Conservation (phyloP, 2,113 vertebrate genomes). For the Pelecanus crispus region DNA sequence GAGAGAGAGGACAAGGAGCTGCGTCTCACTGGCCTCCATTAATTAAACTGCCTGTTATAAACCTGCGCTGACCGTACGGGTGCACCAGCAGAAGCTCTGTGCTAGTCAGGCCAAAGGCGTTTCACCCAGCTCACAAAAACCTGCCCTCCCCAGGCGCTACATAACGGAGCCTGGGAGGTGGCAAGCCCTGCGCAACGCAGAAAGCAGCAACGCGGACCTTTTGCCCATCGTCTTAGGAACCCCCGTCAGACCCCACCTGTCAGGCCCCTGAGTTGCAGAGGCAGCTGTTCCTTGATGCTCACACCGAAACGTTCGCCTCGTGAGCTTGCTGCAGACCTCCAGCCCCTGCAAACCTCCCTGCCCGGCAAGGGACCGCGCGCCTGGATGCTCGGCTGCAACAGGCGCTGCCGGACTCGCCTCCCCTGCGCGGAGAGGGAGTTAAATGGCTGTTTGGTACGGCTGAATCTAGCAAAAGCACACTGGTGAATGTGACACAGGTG, state of each 20-base stretch:
- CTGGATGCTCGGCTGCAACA: background rate
- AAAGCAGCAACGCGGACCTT: background rate
- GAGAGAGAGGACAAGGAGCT: background rate
- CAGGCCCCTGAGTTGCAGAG: background rate
- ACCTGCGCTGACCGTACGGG: background rate
- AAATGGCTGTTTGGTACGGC: accelerated
- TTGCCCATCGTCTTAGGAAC: background rate
- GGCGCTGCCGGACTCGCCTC: background rate
- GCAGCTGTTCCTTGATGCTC: background rate
- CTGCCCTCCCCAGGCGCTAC: accelerated
- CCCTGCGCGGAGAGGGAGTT: accelerated
- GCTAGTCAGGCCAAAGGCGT: background rate
- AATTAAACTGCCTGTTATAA: background rate
- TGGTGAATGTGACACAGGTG: accelerated
- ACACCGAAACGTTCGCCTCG: background rate
- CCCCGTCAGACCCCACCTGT: background rate
- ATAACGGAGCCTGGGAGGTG: background rate
- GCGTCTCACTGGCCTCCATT: background rate
- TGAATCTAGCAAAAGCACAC: accelerated
- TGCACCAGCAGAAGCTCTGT: background rate
- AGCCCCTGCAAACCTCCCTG: background rate
- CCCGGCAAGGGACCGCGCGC: background rate
- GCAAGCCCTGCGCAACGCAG: background rate
- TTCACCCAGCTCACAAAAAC: background rate
- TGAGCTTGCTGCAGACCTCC: background rate